A percentile compares a stretch with the other conserved stretches of the same genome.
Evolutionary conservation across 2,797 vertebrate species (phyloP).

Genomic region (Adelosebastes latens): DNA sequence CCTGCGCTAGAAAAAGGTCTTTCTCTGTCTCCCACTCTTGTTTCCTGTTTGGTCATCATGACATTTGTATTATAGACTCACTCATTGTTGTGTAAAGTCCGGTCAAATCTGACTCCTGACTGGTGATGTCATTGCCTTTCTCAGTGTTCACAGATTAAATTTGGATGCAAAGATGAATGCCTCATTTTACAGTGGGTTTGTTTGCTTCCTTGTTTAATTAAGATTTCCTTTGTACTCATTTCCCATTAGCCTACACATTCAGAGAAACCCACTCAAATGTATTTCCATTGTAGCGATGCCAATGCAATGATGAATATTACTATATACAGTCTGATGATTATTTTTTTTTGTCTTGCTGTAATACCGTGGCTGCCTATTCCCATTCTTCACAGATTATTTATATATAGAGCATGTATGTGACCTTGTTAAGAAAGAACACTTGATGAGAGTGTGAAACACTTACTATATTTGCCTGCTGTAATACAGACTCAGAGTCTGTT

Average conservation of each 20-base stretch:
- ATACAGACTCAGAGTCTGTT: not conserved
- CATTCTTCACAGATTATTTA: slow-evolving; percentile 21
- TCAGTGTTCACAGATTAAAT: not conserved
- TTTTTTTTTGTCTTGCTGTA: not conserved
- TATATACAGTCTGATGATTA: not conserved
- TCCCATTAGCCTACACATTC: slow-evolving; percentile 4
- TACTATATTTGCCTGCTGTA: not conserved
- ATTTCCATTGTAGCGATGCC: not conserved
- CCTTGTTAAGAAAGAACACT: slow-evolving; percentile 36
- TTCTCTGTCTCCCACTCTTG: slow-evolving; percentile 44
- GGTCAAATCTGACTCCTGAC: slow-evolving; percentile 13
- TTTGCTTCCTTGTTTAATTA: not conserved
- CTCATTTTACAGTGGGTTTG: not conserved
- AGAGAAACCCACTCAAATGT: slow-evolving; percentile 2
- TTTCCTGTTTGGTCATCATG: slow-evolving; percentile 59
- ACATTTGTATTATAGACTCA: slow-evolving; percentile 43
- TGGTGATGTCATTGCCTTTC: slow-evolving; percentile 6
- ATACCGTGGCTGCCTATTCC: not conserved
- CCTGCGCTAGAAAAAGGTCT: slow-evolving; percentile 38
- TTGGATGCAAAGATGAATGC: slow-evolving; percentile 2
- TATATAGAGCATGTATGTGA: slow-evolving; percentile 27
- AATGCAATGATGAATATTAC: not conserved
- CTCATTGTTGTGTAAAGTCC: slow-evolving; percentile 31
- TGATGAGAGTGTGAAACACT: slow-evolving; percentile 21
- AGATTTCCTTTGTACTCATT: slow-evolving; percentile 12